Evolutionary conservation across 2,888 invertebrate genomes (phyloP).

Genomic region (Agrotis ipsilon): DNA sequence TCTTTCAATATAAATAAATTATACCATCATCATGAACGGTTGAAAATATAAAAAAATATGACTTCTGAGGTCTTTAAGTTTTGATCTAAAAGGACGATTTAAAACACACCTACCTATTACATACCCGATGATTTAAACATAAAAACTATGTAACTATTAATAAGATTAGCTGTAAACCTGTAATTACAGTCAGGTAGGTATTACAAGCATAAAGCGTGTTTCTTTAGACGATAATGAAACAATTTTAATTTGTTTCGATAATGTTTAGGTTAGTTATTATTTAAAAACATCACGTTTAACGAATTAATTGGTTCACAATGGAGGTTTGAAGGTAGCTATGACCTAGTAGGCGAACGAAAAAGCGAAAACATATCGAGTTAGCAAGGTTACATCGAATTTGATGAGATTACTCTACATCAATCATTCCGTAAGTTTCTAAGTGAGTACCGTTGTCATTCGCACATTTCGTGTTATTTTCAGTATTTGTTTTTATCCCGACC

Average conservation of each 20-base stretch:
- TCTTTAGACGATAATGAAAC: conserved; percentile 50
- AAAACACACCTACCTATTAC: conserved; percentile 63
- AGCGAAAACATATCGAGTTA: conserved; percentile 74
- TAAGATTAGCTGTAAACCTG: conserved; percentile 63
- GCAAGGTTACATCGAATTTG: conserved; percentile 68
- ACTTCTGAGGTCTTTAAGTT: conserved; percentile 51
- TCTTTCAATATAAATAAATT: conserved; percentile 25
- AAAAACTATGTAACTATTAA: conserved; percentile 66
- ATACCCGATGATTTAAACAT: conserved; percentile 59
- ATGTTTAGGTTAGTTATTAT: conserved; percentile 40
- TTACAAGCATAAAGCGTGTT: conserved; percentile 41
- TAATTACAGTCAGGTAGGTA: conserved; percentile 64
- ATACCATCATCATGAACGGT: conserved; percentile 16
- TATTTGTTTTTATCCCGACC: conserved; percentile 84
- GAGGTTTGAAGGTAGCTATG: conserved; percentile 69
- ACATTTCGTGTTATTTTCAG: conserved; percentile 68
- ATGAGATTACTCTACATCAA: conserved; percentile 72
- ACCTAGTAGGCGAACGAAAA: conserved; percentile 70
- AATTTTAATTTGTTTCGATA: conserved; percentile 53
- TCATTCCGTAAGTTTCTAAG: conserved; percentile 69
- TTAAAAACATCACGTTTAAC: conserved; percentile 60
- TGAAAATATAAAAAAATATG: conserved; percentile 32
- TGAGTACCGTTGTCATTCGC: conserved; percentile 42
- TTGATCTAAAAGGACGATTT: conserved; percentile 64
- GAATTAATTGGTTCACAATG: conserved; percentile 62